These are phyloP conservation scores for Leptopilina clavipes DNA, from an alignment of 1,140 invertebrate genomes.

Conservation along the genomic window DNA sequence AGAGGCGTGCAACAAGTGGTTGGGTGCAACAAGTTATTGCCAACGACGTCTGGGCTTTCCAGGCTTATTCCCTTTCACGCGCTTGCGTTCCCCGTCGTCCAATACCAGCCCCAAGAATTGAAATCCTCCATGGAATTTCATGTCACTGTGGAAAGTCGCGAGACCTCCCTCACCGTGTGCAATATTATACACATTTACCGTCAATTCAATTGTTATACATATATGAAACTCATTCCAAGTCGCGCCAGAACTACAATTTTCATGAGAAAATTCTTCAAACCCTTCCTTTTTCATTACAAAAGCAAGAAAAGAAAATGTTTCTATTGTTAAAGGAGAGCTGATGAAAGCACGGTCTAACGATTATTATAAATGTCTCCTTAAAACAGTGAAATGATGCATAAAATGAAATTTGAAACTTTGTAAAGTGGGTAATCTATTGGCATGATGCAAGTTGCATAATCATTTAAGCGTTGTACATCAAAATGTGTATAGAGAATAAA, in stretches of 20 bases:
- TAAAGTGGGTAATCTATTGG: not conserved
- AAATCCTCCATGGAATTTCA: not conserved
- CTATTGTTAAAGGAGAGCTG: too few species aligned
- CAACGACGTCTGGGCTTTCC: slow-evolving; percentile 59
- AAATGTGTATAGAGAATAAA: not conserved
- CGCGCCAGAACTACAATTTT: too few species aligned
- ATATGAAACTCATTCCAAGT: too few species aligned
- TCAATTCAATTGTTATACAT: too few species aligned
- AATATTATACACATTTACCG: too few species aligned
- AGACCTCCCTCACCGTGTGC: too few species aligned
- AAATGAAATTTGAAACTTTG: slow-evolving; percentile 2
- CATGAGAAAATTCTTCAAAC: too few species aligned
- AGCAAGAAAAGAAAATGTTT: too few species aligned
- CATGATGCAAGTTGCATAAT: slow-evolving; percentile 6
- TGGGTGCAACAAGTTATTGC: slow-evolving; percentile 69
- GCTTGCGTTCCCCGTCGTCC: slow-evolving; percentile 5
- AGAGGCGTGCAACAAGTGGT: slow-evolving; percentile 70
- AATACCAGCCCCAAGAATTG: not conserved
- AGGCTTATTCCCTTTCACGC: slow-evolving; percentile 43
- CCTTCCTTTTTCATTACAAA: too few species aligned
- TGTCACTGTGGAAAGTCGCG: too few species aligned
- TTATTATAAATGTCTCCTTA: not conserved
- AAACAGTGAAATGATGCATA: not conserved
- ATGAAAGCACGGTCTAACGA: too few species aligned
- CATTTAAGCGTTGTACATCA: slow-evolving; percentile 8